A percentile compares a stretch with the other conserved stretches of the same genome.
phyloP scores from a whole-genome alignment of 2,797 vertebrate genomes.

The Pristis pectinata region DNA sequence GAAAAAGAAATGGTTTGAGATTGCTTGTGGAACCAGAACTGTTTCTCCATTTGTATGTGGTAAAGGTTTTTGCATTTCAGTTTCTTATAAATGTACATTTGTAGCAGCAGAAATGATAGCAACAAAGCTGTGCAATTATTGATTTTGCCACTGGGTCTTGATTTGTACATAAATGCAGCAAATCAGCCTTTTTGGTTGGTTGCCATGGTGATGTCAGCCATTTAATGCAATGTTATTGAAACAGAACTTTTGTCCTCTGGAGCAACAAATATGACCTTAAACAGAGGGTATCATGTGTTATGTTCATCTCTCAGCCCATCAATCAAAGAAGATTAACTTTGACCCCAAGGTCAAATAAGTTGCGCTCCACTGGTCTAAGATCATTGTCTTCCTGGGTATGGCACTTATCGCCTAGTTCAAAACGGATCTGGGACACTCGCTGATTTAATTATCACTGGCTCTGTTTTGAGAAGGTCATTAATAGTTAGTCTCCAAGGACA shows the following conservation, averaged over 20 bases:
- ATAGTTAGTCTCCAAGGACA: slow-evolving; percentile 21
- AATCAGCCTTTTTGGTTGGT: background rate
- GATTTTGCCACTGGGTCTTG: background rate
- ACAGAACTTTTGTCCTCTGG: background rate
- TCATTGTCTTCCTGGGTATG: slow-evolving; percentile 12
- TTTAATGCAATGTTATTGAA: slow-evolving; percentile 12
- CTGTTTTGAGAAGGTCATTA: background rate
- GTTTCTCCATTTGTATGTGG: no score
- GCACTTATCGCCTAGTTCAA: slow-evolving; percentile 2
- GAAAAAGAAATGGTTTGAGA: background rate
- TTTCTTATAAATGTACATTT: background rate
- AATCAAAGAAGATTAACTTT: slow-evolving; percentile 18
- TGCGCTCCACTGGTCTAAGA: slow-evolving; percentile 9
- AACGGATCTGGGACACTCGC: background rate
- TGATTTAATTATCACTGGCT: slow-evolving; percentile 20
- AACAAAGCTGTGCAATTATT: background rate
- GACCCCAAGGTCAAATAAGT: slow-evolving; percentile 25
- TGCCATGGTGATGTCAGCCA: slow-evolving; percentile 12
- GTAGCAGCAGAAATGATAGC: background rate
- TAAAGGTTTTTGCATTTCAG: background rate
- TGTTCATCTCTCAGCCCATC: background rate
- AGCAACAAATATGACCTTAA: background rate
- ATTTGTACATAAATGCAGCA: background rate
- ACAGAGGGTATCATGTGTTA: slow-evolving; percentile 29
- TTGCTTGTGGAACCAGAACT: background rate